Base-by-base conservation (phyloP, 2,113 vertebrate genomes). In the Carettochelys insculpta region DNA sequence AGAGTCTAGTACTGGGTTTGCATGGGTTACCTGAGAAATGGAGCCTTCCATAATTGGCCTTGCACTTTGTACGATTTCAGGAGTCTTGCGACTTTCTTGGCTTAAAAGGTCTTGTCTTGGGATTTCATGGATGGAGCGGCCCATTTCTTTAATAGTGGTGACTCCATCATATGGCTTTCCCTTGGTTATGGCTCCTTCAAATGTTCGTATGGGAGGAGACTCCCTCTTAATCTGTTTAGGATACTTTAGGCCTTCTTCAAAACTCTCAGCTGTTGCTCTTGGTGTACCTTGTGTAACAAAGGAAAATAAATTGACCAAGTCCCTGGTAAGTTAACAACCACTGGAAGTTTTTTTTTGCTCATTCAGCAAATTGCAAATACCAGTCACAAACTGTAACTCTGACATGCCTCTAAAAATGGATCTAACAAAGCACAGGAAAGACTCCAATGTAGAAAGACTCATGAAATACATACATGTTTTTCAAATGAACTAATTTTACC, bases 101-200 rank as follows among this genome's bases (percentile, higher is more conserved):
- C 98, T 98, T 22, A 98, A 38, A 43, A 98, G 96, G 76, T 99
- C 99, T 96, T 99, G 98, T 29, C 99, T 97, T n/a, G 99, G 99
- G 89, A 99, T 99, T 97, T 99, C 99, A 1, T 99, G 99, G 97
- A 99, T 99, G 56, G 99, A 99, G 65, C 99, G 99, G 6, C 99
- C 99, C 98, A 99, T 99, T 94, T 99, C 99, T 96, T 99, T 99
- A 89, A 99, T 99, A 56, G 99, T 99, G 93, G 99, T 99, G 58
- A 99, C 98, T 11, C 98, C 98, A 52, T 99, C 99, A 1, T 99
- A 99, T 0, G 99, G 99, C 77, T 99, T 99, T 82, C 99, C 99
- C 97, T 99, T 99, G 58, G 97, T 98, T 90, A 99, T 99, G 92
- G 99, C 98, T 50, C 99, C 99, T 96, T 99, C 99, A 38, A 99